Base-by-base conservation (phyloP, 37 sponge, comb jelly and placozoan species). In the Chondrosia reniformis region DNA sequence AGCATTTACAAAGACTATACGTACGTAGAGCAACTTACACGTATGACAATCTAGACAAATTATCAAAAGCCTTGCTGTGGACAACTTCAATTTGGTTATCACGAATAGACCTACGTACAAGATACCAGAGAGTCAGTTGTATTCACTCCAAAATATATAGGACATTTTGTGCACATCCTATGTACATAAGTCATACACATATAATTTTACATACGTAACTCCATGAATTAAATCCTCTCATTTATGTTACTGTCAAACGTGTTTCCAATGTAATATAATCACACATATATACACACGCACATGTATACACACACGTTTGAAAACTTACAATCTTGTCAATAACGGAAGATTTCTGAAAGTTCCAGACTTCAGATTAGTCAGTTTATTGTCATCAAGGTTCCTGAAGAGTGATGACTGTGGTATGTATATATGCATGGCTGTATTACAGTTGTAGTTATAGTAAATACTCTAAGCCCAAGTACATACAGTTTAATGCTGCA, bases 311-410 rank as follows among this genome's bases (percentile, higher is more conserved):
- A 15, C 52, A 15, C 15, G 10, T 49, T 10, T 15, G 15, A 49
- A 30, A 22, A 71, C 82, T 30, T 66, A 84, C 84, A 84, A 72
- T 22, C 49, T 33, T 55, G 65, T 34, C 45, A 84, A 45, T 2
- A 67, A 63, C 8, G 58, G 55, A 4, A 84, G 33, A 15, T 56
- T 44, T 10, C 21, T 3, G 42, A 84, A 84, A 3, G 84, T 78
- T 9, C 72, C 62, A 6, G 30, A 33, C 10, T 42, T n/a, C 44
- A 84, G 33, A 10, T 13, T 9, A 33, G 8, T 45, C 41, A 84
- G 46, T 2, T 43, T 65, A 36, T 77, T 84, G 40, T 52, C 39
- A 25, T 69, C 72, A 3, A 69, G 72, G 22, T 69, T 69, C 22
- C 72, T 69, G 72, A 21, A 69, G 21, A 19, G 7, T 33, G 7